phyloP scores from a whole-genome alignment of 1,140 invertebrate genomes.

The Diorhabda elongata region DNA sequence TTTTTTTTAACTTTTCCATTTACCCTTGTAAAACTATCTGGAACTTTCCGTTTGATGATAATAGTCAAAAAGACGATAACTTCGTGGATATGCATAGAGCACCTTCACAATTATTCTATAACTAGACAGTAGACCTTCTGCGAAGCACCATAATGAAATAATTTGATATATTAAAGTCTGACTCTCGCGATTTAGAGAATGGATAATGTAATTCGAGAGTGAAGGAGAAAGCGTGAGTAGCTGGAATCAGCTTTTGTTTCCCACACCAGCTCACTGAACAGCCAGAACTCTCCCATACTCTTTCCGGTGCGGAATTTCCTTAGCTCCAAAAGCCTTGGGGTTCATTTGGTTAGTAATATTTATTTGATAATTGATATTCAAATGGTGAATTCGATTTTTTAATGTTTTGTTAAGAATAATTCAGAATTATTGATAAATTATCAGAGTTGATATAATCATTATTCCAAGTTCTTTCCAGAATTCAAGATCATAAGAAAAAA shows the following conservation, averaged over 20 bases:
- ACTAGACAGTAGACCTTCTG: neutral
- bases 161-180: conserved; percentile 16
- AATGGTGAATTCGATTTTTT: conserved; percentile 28
- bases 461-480: too few relatives aligned
- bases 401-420: too few relatives aligned
- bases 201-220: conserved; percentile 12
- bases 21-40: too few relatives aligned
- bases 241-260: conserved; percentile 21
- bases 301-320: conserved; percentile 11
- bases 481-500: too few relatives aligned
- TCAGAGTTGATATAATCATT: too few relatives aligned
- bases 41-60: too few relatives aligned
- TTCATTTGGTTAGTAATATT: conserved; percentile 15
- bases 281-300: conserved; percentile 5
- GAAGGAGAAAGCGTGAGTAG: conserved; percentile 5
- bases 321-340: conserved; percentile 11
- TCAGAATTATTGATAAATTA: too few relatives aligned
- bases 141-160: conserved; percentile 11
- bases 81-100: neutral
- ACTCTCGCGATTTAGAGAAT: conserved; percentile 12
- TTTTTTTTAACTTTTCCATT: too few relatives aligned
- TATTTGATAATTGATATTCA: conserved; percentile 40
- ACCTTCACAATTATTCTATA: conserved; percentile 1
- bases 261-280: conserved; percentile 7
- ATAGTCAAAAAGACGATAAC: neutral